Evolutionary conservation across 2,888 invertebrate genomes (phyloP).

Genomic region (Iselma pallidipennis): DNA sequence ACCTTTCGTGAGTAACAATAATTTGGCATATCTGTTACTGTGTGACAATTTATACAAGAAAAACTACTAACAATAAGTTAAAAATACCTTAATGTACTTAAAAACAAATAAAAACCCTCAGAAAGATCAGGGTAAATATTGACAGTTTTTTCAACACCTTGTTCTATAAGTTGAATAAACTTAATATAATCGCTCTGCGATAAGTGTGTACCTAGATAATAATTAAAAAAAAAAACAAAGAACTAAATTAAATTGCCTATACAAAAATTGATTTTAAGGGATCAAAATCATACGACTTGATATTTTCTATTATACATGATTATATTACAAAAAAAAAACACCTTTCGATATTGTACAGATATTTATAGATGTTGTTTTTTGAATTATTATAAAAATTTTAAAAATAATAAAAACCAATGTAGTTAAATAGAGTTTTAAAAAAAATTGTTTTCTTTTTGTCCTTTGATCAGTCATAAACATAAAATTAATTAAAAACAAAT

Average conservation of each 20-base stretch:
- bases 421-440: conserved; percentile 17
- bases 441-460: not conserved
- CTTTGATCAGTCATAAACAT: not conserved
- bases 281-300: conserved; percentile 33
- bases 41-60: too few relatives aligned
- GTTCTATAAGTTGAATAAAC: not conserved
- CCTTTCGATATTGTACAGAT: conserved; percentile 29
- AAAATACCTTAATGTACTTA: conserved; percentile 8
- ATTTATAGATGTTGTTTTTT: conserved; percentile 40
- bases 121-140: conserved; percentile 11
- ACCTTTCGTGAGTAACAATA: too few relatives aligned
- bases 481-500: not conserved
- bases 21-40: too few relatives aligned
- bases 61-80: too few relatives aligned
- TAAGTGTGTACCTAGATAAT: conserved; percentile 15
- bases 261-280: conserved; percentile 30
- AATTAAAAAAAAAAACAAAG: too few relatives aligned
- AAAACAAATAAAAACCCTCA: not conserved
- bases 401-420: not conserved
- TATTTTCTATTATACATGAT: conserved; percentile 42
- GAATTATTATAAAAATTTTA: not conserved
- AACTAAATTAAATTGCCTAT: conserved; percentile 34
- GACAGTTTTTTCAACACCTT: not conserved
- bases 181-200: conserved; percentile 19
- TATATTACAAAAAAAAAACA: conserved; percentile 28